Evolutionary conservation across 2,888 invertebrate species (phyloP).

Genomic region (Tyria jacobaeae): DNA sequence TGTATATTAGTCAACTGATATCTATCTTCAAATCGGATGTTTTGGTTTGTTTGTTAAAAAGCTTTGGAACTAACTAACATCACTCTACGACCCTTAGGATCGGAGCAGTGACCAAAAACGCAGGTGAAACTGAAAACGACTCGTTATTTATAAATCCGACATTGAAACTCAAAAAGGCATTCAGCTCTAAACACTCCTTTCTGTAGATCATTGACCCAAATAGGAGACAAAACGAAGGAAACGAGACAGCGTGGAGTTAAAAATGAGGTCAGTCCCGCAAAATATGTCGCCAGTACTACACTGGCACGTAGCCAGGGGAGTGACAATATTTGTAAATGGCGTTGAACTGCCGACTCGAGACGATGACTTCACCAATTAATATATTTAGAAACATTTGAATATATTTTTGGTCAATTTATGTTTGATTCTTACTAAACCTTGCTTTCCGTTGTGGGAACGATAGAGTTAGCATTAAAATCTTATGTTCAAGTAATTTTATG

Average conservation of each 20-base stretch:
- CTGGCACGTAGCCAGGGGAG: constrained; percentile 69
- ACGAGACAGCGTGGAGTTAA: constrained; percentile 72
- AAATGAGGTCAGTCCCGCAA: constrained; percentile 73
- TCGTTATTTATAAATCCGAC: constrained; percentile 6
- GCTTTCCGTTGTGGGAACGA: not conserved
- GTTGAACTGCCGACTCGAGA: constrained; percentile 55
- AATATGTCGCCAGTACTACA: constrained; percentile 68
- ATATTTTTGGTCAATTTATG: constrained; percentile 26
- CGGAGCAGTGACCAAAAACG: too few species aligned
- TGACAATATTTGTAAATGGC: constrained; percentile 67
- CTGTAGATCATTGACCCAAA: constrained; percentile 50
- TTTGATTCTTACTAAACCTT: too few species aligned
- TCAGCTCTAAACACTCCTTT: constrained; percentile 4
- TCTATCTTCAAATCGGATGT: too few species aligned
- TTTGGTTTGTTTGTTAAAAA: too few species aligned
- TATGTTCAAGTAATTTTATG: not conserved
- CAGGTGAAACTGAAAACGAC: too few species aligned
- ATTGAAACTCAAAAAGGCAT: constrained; percentile 18
- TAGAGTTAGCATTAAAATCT: not conserved
- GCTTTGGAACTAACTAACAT: too few species aligned
- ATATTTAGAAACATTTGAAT: constrained; percentile 52
- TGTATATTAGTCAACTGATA: not conserved
- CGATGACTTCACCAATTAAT: constrained; percentile 51
- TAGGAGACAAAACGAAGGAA: constrained; percentile 39
- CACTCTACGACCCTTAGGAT: too few species aligned